A percentile compares a stretch with the other conserved stretches of the same genome.
Evolutionary conservation across 1,140 invertebrate genomes (phyloP).

Genomic region (Bombus affinis): DNA sequence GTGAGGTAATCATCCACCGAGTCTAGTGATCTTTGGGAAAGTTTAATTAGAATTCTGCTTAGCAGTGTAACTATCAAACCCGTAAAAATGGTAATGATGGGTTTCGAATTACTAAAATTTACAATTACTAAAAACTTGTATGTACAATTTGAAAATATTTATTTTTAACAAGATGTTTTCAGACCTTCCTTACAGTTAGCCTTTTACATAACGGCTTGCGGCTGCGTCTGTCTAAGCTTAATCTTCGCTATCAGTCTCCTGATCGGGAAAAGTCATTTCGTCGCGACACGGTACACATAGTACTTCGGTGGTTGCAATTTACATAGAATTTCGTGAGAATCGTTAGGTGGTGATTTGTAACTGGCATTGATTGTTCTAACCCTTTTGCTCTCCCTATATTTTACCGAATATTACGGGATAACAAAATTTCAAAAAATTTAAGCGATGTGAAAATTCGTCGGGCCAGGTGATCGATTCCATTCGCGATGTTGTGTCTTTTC

Average conservation of each 20-base stretch:
- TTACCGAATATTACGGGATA: conserved; percentile 14
- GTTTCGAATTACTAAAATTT: too few species aligned
- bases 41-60: conserved; percentile 28
- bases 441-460: neutral
- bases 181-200: neutral
- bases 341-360: neutral
- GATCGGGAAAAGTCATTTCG: conserved; percentile 8
- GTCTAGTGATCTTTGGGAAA: neutral
- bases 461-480: neutral
- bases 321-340: neutral
- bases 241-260: neutral
- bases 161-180: neutral
- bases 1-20: neutral
- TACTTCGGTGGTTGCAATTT: neutral
- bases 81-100: too few species aligned
- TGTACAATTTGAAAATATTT: neutral
- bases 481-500: neutral
- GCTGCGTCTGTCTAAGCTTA: neutral
- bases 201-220: too few species aligned
- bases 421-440: conserved; percentile 13
- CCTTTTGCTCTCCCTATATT: neutral
- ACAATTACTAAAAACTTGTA: too few species aligned
- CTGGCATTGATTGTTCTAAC: neutral
- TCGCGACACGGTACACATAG: neutral
- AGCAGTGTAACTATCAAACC: neutral